Evolutionary conservation across 1,140 invertebrate species (phyloP).

Genomic region (Brachionus calyciflorus): DNA sequence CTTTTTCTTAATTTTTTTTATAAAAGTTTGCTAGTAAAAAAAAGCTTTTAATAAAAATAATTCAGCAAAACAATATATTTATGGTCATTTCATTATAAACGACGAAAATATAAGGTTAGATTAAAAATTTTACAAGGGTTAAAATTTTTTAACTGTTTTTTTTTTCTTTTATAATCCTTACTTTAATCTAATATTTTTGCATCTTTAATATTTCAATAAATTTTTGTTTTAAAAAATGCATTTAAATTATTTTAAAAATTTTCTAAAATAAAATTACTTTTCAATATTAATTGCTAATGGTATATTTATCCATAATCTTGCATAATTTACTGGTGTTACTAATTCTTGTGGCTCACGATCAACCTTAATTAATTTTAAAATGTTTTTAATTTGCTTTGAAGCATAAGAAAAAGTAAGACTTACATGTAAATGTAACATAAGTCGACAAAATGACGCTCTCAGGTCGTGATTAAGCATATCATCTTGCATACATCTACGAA

Average conservation of each 20-base stretch:
- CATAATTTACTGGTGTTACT: constrained; percentile 96
- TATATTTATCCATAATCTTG: constrained; percentile 86
- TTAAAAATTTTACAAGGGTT: no score
- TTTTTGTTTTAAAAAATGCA: no score
- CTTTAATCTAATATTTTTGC: constrained; percentile 41
- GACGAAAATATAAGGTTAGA: no score
- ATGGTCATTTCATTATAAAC: no score
- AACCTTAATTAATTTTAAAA: constrained; percentile 12
- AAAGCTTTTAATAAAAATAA: no score
- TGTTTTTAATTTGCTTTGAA: background rate
- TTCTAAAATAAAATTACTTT: constrained; percentile 22
- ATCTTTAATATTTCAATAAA: constrained; percentile 8
- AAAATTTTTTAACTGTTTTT: background rate
- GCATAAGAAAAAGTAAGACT: no score
- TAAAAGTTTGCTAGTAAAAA: no score
- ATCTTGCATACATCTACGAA: constrained; percentile 99
- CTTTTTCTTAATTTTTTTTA: no score
- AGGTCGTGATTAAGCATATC: constrained; percentile 86
- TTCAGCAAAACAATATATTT: no score
- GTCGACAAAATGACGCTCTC: constrained; percentile 90
- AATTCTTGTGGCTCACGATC: constrained; percentile 93
- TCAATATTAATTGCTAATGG: constrained; percentile 42
- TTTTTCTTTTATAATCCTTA: background rate
- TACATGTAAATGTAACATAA: constrained; percentile 77
- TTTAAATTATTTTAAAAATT: background rate